These are phyloP conservation scores for Ailurus styani DNA, from an alignment of 2,113 vertebrate species.

Conservation along the genomic window DNA sequence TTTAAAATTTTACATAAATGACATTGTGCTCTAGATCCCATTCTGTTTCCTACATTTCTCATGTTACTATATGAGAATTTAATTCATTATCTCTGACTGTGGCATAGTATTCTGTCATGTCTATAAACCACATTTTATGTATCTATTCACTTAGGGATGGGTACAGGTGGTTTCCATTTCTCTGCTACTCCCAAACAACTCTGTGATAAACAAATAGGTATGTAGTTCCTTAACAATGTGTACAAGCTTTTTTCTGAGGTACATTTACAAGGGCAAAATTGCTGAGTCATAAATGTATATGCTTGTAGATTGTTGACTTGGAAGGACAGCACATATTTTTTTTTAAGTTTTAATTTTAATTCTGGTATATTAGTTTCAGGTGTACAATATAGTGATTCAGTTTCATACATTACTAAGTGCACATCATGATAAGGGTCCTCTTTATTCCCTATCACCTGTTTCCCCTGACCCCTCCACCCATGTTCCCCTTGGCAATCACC, in stretches of 20 bases:
- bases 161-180: background rate
- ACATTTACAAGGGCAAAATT: background rate
- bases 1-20: constrained; percentile 20
- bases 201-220: background rate
- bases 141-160: background rate
- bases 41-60: background rate
- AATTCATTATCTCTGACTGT: background rate
- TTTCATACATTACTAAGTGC: background rate
- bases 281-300: background rate
- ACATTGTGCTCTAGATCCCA: background rate
- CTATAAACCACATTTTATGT: background rate
- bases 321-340: background rate
- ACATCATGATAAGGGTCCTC: background rate
- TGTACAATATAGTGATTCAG: background rate
- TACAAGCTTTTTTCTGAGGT: background rate
- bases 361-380: background rate
- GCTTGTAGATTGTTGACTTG: background rate
- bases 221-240: background rate
- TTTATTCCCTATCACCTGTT: background rate
- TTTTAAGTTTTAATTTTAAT: background rate
- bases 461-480: background rate
- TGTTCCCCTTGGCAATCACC: background rate
- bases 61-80: background rate
- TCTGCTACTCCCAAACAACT: background rate
- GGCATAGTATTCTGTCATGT: background rate